Evolutionary conservation across 1,140 invertebrate species (phyloP).

Genomic region (Pseudomyrmex gracilis): DNA sequence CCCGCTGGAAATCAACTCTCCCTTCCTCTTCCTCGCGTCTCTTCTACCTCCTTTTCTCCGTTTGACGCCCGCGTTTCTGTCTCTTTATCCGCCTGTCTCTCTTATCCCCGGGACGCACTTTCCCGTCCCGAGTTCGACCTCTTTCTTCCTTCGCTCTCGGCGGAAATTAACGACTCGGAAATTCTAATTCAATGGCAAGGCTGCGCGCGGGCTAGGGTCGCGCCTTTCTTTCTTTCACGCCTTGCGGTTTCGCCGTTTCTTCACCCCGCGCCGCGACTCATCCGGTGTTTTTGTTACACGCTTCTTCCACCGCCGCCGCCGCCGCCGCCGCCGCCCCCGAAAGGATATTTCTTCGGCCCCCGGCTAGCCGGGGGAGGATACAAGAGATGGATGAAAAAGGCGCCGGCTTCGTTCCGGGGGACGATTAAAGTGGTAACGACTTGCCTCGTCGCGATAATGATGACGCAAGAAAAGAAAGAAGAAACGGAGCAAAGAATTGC

Average conservation of each 20-base stretch:
- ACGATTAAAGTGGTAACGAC: conserved; percentile 50
- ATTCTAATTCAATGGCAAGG: conserved; percentile 77
- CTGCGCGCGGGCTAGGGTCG: conserved; percentile 56
- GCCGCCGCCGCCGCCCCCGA: conserved; percentile 31
- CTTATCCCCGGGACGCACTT: neutral
- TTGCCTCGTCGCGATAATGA: conserved; percentile 50
- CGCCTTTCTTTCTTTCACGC: conserved; percentile 66
- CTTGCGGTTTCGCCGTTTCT: conserved; percentile 25
- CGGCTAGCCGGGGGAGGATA: neutral
- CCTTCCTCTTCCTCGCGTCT: no score
- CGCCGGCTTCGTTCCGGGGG: neutral
- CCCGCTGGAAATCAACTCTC: neutral
- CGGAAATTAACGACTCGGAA: conserved; percentile 75
- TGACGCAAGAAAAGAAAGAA: neutral
- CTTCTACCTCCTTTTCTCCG: neutral
- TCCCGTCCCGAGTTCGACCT: neutral
- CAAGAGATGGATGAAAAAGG: conserved; percentile 45
- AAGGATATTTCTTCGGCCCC: conserved; percentile 27
- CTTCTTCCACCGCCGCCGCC: conserved; percentile 42
- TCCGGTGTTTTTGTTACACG: conserved; percentile 54
- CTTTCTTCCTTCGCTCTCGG: conserved; percentile 10
- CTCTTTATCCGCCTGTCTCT: conserved; percentile 23
- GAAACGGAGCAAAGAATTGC: neutral
- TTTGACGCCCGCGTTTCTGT: conserved; percentile 29
- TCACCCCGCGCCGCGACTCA: neutral